phyloP scores from a whole-genome alignment of 2,797 vertebrate species.

The Menidia menidia region DNA sequence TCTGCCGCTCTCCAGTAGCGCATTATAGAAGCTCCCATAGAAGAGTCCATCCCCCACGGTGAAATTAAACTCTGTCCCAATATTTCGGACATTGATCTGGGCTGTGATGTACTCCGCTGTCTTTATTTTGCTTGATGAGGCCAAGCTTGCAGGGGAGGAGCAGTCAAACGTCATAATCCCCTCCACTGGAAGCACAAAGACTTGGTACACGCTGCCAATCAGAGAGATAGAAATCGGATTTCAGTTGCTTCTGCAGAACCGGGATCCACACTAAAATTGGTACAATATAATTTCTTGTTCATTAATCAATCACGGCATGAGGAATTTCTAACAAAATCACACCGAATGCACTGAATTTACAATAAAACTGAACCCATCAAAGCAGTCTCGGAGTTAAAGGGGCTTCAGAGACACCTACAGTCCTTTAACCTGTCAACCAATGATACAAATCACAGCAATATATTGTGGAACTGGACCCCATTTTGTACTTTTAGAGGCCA shows the following conservation, averaged over 20 bases:
- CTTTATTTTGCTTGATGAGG: slow-evolving; percentile 73
- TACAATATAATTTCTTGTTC: background rate
- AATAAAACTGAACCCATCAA: too few relatives aligned
- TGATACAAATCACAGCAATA: too few relatives aligned
- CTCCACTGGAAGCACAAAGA: slow-evolving; percentile 88
- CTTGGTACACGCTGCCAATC: slow-evolving; percentile 89
- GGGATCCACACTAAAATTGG: background rate
- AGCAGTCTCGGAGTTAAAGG: too few relatives aligned
- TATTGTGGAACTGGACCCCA: too few relatives aligned
- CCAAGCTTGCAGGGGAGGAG: slow-evolving; percentile 74
- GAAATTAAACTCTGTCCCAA: slow-evolving; percentile 83
- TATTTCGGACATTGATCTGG: slow-evolving; percentile 80
- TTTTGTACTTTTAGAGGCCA: too few relatives aligned
- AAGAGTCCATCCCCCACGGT: slow-evolving; percentile 88
- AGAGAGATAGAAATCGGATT: slow-evolving; percentile 35
- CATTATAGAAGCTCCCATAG: slow-evolving; percentile 89
- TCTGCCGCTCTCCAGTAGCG: slow-evolving; percentile 85
- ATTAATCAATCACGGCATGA: background rate
- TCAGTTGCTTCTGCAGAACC: background rate
- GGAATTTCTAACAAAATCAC: background rate
- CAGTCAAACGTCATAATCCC: slow-evolving; percentile 86
- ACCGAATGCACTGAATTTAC: too few relatives aligned
- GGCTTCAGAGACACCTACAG: too few relatives aligned
- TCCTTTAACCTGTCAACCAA: too few relatives aligned
- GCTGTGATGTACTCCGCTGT: slow-evolving; percentile 84